Evolutionary conservation across 2,888 invertebrate genomes (phyloP).

Genomic region (Acanthoscelides obtectus): DNA sequence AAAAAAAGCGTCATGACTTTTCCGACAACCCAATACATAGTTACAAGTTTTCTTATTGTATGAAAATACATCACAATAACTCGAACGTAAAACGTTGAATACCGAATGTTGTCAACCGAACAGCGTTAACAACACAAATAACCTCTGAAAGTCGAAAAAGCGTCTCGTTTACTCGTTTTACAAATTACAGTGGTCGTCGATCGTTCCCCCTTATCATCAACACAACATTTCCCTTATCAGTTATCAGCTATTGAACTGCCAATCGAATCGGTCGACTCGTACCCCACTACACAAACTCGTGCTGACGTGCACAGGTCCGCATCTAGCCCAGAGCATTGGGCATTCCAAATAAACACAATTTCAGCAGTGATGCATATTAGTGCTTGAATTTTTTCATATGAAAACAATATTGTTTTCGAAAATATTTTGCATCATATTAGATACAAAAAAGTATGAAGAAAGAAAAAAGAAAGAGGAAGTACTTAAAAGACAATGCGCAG

Average conservation of each 20-base stretch:
- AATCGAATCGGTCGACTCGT: conserved; percentile 33
- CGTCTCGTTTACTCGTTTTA: neutral
- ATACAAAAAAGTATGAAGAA: too few species aligned
- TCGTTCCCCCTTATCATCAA: conserved; percentile 20
- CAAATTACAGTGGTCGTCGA: conserved; percentile 3
- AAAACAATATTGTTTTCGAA: too few species aligned
- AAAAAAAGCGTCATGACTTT: too few species aligned
- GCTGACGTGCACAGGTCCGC: conserved; percentile 18
- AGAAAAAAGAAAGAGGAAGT: too few species aligned
- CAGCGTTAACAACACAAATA: neutral
- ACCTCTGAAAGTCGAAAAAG: neutral
- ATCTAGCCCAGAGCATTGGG: conserved; percentile 1
- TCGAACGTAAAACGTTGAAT: neutral
- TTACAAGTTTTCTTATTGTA: too few species aligned
- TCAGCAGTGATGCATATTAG: too few species aligned
- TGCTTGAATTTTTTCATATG: too few species aligned
- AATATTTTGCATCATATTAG: too few species aligned
- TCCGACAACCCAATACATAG: too few species aligned
- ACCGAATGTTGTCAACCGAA: neutral
- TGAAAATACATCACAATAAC: too few species aligned
- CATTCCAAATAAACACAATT: too few species aligned
- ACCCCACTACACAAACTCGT: conserved; percentile 28
- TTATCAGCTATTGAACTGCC: conserved; percentile 41
- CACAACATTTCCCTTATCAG: conserved; percentile 10
- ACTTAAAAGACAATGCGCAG: too few species aligned